These are phyloP conservation scores for Cinclus cinclus DNA, from an alignment of 2,113 vertebrate genomes.

Conservation along the genomic window DNA sequence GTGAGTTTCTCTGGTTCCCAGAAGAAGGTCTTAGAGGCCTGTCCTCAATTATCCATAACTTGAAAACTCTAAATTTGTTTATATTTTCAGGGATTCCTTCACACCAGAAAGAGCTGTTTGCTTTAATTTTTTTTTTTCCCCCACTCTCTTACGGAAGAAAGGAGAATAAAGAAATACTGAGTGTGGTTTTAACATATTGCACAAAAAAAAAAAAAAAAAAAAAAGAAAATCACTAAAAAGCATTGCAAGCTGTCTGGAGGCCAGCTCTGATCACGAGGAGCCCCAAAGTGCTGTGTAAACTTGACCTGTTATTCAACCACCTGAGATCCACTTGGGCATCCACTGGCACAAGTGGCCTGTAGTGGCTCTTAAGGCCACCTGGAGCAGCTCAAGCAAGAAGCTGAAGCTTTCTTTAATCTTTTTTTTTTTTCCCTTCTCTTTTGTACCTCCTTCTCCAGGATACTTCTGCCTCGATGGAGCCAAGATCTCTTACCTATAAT, in stretches of 20 bases:
- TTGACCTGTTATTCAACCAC: neutral
- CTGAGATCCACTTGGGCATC: neutral
- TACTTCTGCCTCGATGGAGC: neutral
- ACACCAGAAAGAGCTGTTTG: neutral
- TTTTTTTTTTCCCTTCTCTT: accelerated
- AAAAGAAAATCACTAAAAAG: neutral
- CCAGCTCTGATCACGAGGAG: neutral
- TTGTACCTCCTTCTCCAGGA: neutral
- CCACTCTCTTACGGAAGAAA: neutral
- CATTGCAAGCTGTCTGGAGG: neutral
- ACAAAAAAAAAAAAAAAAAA: neutral
- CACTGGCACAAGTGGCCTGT: neutral
- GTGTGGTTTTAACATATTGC: neutral
- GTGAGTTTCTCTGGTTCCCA: neutral
- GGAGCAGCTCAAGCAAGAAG: neutral
- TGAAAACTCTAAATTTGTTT: neutral
- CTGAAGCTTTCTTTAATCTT: neutral
- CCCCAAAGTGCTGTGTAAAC: slow-evolving; percentile 2
- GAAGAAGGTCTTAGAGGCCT: neutral
- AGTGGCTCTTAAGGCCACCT: neutral
- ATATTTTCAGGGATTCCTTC: neutral
- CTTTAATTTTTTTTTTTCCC: accelerated
- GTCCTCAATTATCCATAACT: neutral
- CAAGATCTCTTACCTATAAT: neutral
- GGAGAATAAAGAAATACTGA: neutral